Base-by-base conservation (phyloP, 2,888 invertebrate species). In the Netelia fuscicornis region DNA sequence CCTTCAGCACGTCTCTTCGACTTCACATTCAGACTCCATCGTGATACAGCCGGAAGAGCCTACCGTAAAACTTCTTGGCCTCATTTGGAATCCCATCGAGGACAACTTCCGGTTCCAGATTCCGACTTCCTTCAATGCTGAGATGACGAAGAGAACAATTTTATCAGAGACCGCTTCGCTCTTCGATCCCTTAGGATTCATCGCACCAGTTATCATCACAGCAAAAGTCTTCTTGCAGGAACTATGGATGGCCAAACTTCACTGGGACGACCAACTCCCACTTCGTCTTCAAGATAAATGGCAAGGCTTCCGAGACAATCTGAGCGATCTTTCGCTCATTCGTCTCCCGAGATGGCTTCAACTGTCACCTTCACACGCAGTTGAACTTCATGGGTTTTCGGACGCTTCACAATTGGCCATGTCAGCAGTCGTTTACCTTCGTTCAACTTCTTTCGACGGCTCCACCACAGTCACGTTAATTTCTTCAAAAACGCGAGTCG, bases 311-410 rank as follows among this genome's bases (percentile, higher is more conserved):
- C 3, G 58, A 3, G 20, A 23, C 0, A 58, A 10, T 23, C 0
- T 58, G 5, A 20, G 10, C 3, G 11, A 62, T 13, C 62, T 62
- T 23, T 10, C 25, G 25, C 11, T 42, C 1, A 48, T 71, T 1
- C 13, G 42, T 30, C 65, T 84, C 8, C 84, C 84, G 3, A 52
- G 76, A 23, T 84, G 81, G 76, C 56, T 72, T 9, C 48, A 25
- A 10, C 48, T 65, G 17, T 17, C 52, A 13, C 20, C 76, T 2
- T 6, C 9, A 11, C 13, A 72, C n/a, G 25, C 13, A 5, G 58
- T 65, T 1, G 71, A 84, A 60, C 37, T 84, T 13, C 80, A 81
- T 48, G 80, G 80, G 0, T 84, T 84, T 25, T 58, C 74, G 8
- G 77, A 84, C 25, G 81, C 84, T 1, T 84, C 81, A 5, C 75